These are phyloP conservation scores for Podarcis siculus DNA, from an alignment of 2,797 vertebrate genomes.

Conservation along the genomic window DNA sequence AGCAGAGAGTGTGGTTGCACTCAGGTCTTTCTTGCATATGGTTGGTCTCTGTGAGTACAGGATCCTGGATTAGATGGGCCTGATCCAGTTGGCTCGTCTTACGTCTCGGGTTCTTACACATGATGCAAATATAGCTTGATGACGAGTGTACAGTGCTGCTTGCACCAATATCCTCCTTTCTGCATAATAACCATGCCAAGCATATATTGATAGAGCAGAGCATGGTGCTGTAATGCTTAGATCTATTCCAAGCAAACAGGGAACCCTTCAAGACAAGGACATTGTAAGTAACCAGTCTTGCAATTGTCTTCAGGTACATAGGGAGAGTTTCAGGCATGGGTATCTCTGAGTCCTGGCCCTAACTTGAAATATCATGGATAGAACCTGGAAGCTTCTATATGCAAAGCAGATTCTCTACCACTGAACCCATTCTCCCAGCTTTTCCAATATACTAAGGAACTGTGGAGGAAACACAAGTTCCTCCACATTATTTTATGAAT, in stretches of 20 bases:
- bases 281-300: background rate
- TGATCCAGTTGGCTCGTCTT: no score
- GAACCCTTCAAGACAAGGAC: background rate
- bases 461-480: no score
- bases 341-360: no score
- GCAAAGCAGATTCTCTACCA: no score
- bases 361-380: no score
- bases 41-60: no score
- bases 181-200: background rate
- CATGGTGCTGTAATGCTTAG: background rate
- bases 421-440: background rate
- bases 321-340: background rate
- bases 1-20: no score
- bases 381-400: no score
- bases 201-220: background rate
- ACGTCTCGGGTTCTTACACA: no score
- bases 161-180: background rate
- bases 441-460: background rate
- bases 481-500: background rate
- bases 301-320: background rate
- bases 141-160: background rate
- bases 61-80: no score
- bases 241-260: background rate
- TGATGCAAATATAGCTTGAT: background rate
- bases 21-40: no score